A percentile compares a stretch with the other conserved stretches of the same genome.
Evolutionary conservation across 2,113 vertebrate genomes (phyloP).

Genomic region (Thomomys bottae): DNA sequence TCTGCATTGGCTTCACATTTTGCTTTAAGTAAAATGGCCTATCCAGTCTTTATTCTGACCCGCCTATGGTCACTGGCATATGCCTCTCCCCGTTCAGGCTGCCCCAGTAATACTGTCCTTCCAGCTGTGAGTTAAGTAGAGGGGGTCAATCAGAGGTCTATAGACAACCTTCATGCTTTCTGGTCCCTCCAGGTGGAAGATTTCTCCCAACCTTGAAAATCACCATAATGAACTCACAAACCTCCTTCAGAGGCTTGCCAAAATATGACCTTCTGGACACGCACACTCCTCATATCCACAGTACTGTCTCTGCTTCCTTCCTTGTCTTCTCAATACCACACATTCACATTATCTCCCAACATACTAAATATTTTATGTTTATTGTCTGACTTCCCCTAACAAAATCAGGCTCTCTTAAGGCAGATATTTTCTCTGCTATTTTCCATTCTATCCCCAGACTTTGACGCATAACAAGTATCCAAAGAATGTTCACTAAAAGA

Average conservation of each 20-base stretch:
- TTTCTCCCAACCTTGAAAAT: not conserved
- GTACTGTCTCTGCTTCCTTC: too few species aligned
- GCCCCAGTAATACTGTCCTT: not conserved
- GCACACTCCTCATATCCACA: too few species aligned
- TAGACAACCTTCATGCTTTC: not conserved
- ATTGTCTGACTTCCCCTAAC: not conserved
- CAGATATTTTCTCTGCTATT: not conserved
- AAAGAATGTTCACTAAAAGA: not conserved
- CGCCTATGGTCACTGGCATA: not conserved
- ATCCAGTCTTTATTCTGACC: not conserved
- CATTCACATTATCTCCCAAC: not conserved
- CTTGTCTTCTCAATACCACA: too few species aligned
- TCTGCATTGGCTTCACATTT: not conserved
- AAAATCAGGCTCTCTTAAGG: not conserved
- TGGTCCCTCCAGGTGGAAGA: not conserved
- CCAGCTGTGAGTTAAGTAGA: slow-evolving; percentile 30
- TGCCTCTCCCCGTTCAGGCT: not conserved
- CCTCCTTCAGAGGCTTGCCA: not conserved
- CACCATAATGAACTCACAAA: not conserved
- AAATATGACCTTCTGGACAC: not conserved
- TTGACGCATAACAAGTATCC: not conserved
- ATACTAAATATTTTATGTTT: slow-evolving; percentile 15
- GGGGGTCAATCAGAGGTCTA: not conserved
- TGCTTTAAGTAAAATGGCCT: not conserved
- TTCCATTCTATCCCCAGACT: not conserved